A percentile compares a stretch with the other conserved stretches of the same genome.
Conservation (phyloP, 2,113 vertebrate species). For the Felis catus region DNA sequence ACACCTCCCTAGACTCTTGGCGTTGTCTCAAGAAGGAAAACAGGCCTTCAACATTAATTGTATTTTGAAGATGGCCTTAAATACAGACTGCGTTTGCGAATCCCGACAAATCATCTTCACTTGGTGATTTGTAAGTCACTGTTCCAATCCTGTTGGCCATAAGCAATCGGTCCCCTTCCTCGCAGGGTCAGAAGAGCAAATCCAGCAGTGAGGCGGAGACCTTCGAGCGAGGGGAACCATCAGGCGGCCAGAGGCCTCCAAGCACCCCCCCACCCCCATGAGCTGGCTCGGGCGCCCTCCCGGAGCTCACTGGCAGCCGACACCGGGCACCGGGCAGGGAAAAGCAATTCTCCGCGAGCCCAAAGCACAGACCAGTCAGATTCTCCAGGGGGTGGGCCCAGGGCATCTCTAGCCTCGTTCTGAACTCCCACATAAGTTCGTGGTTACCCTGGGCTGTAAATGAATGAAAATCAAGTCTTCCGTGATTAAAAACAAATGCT, state of each 20-base stretch:
- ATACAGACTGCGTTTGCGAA: not conserved
- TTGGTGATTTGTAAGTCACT: conserved; percentile 10
- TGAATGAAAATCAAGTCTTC: conserved; percentile 71
- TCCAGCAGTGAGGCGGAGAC: not conserved
- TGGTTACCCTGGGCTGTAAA: conserved; percentile 71
- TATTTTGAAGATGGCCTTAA: not conserved
- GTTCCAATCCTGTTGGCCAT: not conserved
- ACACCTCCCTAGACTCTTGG: not conserved
- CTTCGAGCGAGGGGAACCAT: not conserved
- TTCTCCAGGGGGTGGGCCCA: not conserved
- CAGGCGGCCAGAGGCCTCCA: conserved; percentile 1
- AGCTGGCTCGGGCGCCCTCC: not conserved
- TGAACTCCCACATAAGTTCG: conserved; percentile 66
- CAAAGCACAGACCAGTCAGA: conserved; percentile 33
- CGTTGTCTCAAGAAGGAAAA: conserved; percentile 19
- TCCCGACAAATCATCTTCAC: not conserved
- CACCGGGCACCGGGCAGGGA: not conserved
- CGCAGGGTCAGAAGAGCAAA: not conserved
- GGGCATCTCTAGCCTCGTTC: conserved; percentile 48
- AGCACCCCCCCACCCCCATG: not conserved
- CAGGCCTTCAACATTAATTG: not conserved
- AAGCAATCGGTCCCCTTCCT: not conserved
- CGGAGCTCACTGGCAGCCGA: not conserved
- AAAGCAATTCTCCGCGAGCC: conserved; percentile 56
- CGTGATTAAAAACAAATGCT: conserved; percentile 84